Conservation (phyloP, 92 coral and sea anemone species). For the Zoanthus gigantus region DNA sequence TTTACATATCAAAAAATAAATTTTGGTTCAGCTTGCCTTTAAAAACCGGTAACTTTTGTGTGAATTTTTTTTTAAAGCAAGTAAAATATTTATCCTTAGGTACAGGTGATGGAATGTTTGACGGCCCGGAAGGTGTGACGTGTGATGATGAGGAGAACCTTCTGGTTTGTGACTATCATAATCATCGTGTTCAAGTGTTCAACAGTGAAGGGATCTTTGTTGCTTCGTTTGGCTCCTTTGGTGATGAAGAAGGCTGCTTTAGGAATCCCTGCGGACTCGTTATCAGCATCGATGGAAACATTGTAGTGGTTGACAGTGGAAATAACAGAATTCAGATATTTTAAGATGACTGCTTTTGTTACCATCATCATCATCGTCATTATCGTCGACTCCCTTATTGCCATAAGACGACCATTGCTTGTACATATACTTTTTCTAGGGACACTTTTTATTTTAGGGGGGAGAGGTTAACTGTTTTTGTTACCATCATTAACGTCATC, state of each 20-base stretch:
- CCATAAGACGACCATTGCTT: neutral
- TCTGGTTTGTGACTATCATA: conserved; percentile 94
- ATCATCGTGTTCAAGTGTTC: conserved; percentile 93
- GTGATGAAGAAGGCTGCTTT: conserved; percentile 89
- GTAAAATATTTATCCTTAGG: conserved; percentile 51
- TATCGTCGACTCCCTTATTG: neutral
- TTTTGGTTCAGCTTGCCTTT: no score
- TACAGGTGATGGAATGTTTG: conserved; percentile 88
- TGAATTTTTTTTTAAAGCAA: no score
- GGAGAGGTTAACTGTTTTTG: no score
- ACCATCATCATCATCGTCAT: neutral
- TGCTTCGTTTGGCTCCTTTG: conserved; percentile 85
- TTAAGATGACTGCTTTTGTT: conserved; percentile 21
- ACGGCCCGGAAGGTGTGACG: conserved; percentile 96
- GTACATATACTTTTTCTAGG: neutral
- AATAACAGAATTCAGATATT: conserved; percentile 92
- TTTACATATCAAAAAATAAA: no score
- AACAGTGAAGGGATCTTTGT: conserved; percentile 79
- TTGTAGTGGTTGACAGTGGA: conserved; percentile 91
- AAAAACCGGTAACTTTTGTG: no score
- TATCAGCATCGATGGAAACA: conserved; percentile 86
- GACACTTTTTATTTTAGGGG: no score
- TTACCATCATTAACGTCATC: no score
- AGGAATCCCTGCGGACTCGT: conserved; percentile 98
- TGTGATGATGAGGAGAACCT: conserved; percentile 96